These are phyloP conservation scores for Nebria salina DNA, from an alignment of 2,888 invertebrate genomes.

Conservation along the genomic window DNA sequence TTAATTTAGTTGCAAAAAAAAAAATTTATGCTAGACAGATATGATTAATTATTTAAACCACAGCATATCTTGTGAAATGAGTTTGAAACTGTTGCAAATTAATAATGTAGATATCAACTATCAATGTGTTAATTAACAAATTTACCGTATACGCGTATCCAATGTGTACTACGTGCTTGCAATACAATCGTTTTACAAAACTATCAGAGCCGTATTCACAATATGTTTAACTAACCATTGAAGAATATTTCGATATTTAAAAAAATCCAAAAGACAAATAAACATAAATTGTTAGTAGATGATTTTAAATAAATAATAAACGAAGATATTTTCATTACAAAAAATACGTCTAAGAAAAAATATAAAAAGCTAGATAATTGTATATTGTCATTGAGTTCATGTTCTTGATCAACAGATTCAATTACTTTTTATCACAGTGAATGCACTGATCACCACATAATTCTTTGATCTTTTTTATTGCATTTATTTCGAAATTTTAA, in stretches of 20 bases:
- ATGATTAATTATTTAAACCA: neutral
- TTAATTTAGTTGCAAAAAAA: neutral
- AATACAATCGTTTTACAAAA: neutral
- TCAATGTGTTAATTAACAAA: neutral
- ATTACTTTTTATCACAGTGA: conserved; percentile 24
- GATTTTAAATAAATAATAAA: too few relatives aligned
- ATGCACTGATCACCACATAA: conserved; percentile 28
- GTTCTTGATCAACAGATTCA: conserved; percentile 17
- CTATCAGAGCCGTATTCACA: too few relatives aligned
- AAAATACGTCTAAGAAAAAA: too few relatives aligned
- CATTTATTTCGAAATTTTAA: conserved; percentile 41
- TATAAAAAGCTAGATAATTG: neutral
- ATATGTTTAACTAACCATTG: too few relatives aligned
- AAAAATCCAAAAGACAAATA: too few relatives aligned
- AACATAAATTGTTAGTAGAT: too few relatives aligned
- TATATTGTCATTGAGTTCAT: conserved; percentile 1
- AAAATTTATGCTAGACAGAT: neutral
- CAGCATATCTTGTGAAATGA: neutral
- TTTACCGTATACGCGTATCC: neutral
- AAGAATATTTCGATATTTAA: too few relatives aligned
- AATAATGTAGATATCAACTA: conserved; percentile 1
- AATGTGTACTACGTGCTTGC: neutral
- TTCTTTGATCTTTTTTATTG: conserved; percentile 25
- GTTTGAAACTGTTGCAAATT: neutral
- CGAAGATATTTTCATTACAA: too few relatives aligned